Evolutionary conservation across 2,888 invertebrate genomes (phyloP).

Genomic region (Dicranocentrus wangi): DNA sequence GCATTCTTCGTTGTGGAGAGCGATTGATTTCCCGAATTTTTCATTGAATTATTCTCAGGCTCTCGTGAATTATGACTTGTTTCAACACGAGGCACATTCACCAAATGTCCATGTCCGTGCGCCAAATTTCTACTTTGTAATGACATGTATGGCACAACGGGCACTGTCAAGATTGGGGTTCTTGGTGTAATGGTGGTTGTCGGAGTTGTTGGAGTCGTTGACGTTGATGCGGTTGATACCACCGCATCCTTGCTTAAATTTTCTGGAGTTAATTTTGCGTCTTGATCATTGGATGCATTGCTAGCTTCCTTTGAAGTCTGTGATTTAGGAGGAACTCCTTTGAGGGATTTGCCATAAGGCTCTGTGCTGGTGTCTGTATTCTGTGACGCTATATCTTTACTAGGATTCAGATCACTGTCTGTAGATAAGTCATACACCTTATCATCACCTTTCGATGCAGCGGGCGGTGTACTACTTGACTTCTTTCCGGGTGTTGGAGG

Average conservation of each 20-base stretch:
- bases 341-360: conserved; percentile 36
- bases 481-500: conserved; percentile 67
- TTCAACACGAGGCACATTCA: conserved; percentile 67
- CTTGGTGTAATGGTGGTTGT: conserved; percentile 67
- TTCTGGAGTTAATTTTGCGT: conserved; percentile 52
- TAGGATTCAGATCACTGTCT: conserved; percentile 62
- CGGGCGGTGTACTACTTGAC: conserved; percentile 27
- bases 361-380: conserved; percentile 28
- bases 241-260: conserved; percentile 63
- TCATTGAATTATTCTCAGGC: conserved; percentile 63
- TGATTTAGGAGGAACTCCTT: conserved; percentile 38
- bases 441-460: conserved; percentile 57
- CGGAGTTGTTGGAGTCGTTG: conserved; percentile 73
- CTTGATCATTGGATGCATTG: conserved; percentile 23
- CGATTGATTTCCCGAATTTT: conserved; percentile 52
- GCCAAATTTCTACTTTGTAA: conserved; percentile 68
- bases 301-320: conserved; percentile 20
- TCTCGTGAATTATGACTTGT: conserved; percentile 57
- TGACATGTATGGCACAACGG: conserved; percentile 72
- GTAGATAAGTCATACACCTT: conserved; percentile 67
- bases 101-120: conserved; percentile 67
- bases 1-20: conserved; percentile 62
- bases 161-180: conserved; percentile 72
- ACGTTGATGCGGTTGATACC: conserved; percentile 27
- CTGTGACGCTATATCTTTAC: conserved; percentile 40